Base-by-base conservation (phyloP, 1,140 invertebrate species). In the Zaprionus tsacasi region DNA sequence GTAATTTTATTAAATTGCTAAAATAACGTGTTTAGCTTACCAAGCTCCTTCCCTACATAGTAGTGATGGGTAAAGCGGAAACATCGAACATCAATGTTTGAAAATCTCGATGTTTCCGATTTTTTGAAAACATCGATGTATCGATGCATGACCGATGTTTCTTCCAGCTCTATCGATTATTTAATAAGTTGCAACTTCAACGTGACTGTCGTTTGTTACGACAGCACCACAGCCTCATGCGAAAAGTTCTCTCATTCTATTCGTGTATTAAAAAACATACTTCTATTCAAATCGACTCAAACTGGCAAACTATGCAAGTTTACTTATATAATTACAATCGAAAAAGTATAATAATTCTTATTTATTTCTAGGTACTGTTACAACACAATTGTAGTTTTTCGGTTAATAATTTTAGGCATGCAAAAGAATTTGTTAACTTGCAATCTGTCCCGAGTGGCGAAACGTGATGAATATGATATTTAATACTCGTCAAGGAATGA, bases 401-500 rank as follows among this genome's bases (percentile, higher is more conserved):
- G 15, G n/a, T 45, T 45, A 7, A 45, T 15, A 45, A 15, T n/a
- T 15, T 15, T 45, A n/a, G 8, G 40, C n/a, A 15, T 45, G n/a
- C 40, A 45, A 8, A 15, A 45, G 0, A 45, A 15, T 45, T 15
- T 15, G n/a, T 15, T 15, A 17, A 15, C 40, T 45, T 15, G n/a
- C n/a, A 45, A 45, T 35, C 61, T 21, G 45, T 54, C 58, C 58
- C 54, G n/a, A 45, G 40, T 45, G n/a, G n/a, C n/a, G n/a, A 45
- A 45, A 45, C 6, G 40, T 15, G 58, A 70, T 74, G 65, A 78
- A 40, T 78, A 70, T 75, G 54, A 1, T 13, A 59, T 74, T 75
- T 21, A 57, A 43, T 54, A 25, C 50, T 69, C 48, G 45, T 52
- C 57, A 73, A 77, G 60, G 43, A 75, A 78, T 80, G 70, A 64